Base-by-base conservation (phyloP, 2,113 vertebrate genomes). In the Pitta sordida region DNA sequence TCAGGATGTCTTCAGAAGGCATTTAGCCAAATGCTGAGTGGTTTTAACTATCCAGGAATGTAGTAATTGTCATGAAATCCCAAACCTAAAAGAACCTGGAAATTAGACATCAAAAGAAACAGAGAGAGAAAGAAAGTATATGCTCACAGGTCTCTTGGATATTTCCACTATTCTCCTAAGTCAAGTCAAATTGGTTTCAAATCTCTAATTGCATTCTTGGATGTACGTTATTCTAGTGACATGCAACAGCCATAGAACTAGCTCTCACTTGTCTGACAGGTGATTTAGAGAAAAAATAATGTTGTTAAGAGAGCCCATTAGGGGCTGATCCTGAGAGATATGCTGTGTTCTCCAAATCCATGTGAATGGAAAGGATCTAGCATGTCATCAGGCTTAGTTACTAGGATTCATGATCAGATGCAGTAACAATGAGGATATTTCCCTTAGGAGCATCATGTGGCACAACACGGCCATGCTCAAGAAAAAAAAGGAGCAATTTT, bases 21-120 rank as follows among this genome's bases (percentile, higher is more conserved):
- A 92, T 69, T 90, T 89, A 84, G 94, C 85, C 95, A 96, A 94
- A 95, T 76, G 80, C 77, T 78, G 92, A 88, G 55, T 86, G 46
- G 27, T 88, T 94, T 88, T 80, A 93, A 83, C 85, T 89, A 85
- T 71, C 83, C 67, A 91, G 74, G 88, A 95, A 96, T 75, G 74
- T 46, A 77, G 74, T 68, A 88, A 94, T 91, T 90, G 83, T 87
- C 71, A 85, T 71, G 68, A 95, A 94, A 96, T 75, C n/a, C 22
- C 39, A 85, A 88, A 52, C 82, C 55, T 80, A 86, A 90, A 94
- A 83, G 65, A 39, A 89, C 53, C 22, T 71, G 30, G 55, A 91
- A 92, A 91, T 81, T 49, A 91, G 62, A 56, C n/a, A 76, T 63
- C 37, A 39, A 83, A 78, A 60, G 58, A 55, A 71, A 27, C 62